Conservation (phyloP, 2,888 invertebrate genomes). For the Lepidonotus clava region DNA sequence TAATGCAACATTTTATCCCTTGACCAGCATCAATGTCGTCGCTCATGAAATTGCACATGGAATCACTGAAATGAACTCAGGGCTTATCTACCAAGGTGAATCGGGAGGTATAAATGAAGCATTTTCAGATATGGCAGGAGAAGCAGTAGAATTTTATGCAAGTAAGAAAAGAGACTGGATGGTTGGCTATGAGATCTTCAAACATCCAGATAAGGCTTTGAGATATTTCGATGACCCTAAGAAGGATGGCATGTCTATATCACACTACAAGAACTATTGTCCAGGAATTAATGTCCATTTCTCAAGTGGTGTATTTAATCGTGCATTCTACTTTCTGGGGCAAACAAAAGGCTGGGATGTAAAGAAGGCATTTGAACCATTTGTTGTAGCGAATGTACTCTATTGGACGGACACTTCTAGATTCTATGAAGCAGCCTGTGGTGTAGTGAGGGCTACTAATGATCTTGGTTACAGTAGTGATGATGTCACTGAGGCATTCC, state of each 20-base stretch:
- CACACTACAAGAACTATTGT: constrained; percentile 59
- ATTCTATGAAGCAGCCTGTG: constrained; percentile 68
- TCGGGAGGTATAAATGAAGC: constrained; percentile 56
- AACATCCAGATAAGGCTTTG: constrained; percentile 48
- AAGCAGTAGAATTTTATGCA: constrained; percentile 63
- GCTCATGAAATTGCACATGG: constrained; percentile 68
- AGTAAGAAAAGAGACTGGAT: constrained; percentile 60
- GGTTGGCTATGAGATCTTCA: constrained; percentile 61
- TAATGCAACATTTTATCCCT: constrained; percentile 59
- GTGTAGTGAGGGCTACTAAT: constrained; percentile 66
- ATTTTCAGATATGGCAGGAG: constrained; percentile 65
- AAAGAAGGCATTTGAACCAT: constrained; percentile 65
- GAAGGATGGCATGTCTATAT: constrained; percentile 66
- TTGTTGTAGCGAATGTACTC: constrained; percentile 66
- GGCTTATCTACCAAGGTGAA: constrained; percentile 61
- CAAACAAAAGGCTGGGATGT: constrained; percentile 62
- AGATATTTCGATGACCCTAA: constrained; percentile 67
- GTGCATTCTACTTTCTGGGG: constrained; percentile 67
- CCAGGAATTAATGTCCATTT: constrained; percentile 66
- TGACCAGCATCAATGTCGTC: constrained; percentile 63
- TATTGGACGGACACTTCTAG: constrained; percentile 66
- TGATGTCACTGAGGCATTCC: constrained; percentile 62
- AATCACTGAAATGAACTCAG: constrained; percentile 64
- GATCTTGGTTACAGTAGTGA: constrained; percentile 65
- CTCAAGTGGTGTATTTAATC: constrained; percentile 68